Percentiles rank a stretch among this genome's conserved stretches.
phyloP scores from a whole-genome alignment of 1,140 invertebrate genomes.

The Heterodera schachtii region DNA sequence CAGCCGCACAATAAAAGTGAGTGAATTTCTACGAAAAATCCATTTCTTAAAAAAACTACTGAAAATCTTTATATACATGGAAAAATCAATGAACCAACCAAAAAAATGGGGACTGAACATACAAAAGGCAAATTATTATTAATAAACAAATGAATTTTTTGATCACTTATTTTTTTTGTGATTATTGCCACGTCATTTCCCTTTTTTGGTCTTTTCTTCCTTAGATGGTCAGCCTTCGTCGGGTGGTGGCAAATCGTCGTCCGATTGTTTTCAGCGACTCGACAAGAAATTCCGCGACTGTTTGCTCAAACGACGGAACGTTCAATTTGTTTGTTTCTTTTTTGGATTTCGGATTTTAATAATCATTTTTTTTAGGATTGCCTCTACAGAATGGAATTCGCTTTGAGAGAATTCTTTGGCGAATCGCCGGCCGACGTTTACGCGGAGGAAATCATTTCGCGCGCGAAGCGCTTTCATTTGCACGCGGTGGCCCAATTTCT shows the following conservation, averaged over 20 bases:
- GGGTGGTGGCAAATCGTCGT: constrained; percentile 44
- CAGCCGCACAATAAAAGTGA: too few species aligned
- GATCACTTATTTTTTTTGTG: too few species aligned
- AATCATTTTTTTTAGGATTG: constrained; percentile 42
- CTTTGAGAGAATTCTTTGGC: constrained; percentile 55
- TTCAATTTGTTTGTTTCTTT: constrained; percentile 31
- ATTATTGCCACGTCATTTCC: not conserved
- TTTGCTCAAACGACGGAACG: constrained; percentile 40
- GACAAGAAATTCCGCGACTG: constrained; percentile 42
- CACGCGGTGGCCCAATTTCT: constrained; percentile 56
- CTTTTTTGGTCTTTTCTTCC: constrained; percentile 1
- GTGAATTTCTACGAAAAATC: too few species aligned
- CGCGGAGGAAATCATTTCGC: constrained; percentile 42
- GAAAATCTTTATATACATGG: too few species aligned
- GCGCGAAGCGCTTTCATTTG: constrained; percentile 47
- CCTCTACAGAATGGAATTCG: constrained; percentile 46
- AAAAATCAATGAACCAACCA: too few species aligned
- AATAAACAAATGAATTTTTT: too few species aligned
- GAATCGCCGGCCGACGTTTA: constrained; percentile 44
- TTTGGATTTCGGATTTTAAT: not conserved
- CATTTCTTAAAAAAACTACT: too few species aligned
- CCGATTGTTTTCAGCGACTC: constrained; percentile 55
- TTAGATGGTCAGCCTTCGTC: constrained; percentile 54
- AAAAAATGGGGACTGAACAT: too few species aligned
- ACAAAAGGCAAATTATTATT: too few species aligned